Percentiles rank a stretch among this genome's conserved stretches.
Conservation (phyloP, 2,113 vertebrate genomes). For the Chroicocephalus ridibundus region DNA sequence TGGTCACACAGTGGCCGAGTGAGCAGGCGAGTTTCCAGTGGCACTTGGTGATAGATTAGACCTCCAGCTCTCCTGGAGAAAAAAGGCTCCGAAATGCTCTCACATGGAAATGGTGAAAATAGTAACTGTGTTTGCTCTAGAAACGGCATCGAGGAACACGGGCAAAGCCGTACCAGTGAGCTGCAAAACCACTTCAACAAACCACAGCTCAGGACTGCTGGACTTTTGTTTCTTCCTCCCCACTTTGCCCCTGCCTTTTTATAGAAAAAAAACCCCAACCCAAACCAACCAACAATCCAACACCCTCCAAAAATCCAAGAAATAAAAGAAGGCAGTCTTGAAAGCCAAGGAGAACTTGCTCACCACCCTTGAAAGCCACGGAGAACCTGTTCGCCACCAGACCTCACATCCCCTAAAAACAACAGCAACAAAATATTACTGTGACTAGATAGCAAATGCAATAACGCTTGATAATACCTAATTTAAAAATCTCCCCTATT, state of each 20-base stretch:
- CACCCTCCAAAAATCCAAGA: not conserved
- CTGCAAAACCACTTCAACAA: not conserved
- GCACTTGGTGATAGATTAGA: not conserved
- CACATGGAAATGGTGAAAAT: not conserved
- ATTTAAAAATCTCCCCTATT: not conserved
- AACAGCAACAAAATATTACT: not conserved
- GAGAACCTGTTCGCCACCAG: not conserved
- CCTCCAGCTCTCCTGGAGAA: not conserved
- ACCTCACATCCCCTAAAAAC: not conserved
- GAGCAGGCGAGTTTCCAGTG: accelerated
- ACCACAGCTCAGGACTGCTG: not conserved
- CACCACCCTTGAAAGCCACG: not conserved
- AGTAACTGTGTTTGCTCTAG: not conserved
- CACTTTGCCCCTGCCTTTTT: not conserved
- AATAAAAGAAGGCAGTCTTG: not conserved
- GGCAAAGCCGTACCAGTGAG: not conserved
- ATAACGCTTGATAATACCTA: not conserved
- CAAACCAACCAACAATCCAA: not conserved
- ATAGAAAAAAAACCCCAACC: not conserved
- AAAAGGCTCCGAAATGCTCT: not conserved
- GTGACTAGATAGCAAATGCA: not conserved
- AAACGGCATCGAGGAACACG: not conserved
- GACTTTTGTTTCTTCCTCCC: not conserved
- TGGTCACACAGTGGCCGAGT: not conserved
- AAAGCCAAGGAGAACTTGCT: not conserved